phyloP scores from a whole-genome alignment of 2,888 invertebrate species.

The Hesperia comma region DNA sequence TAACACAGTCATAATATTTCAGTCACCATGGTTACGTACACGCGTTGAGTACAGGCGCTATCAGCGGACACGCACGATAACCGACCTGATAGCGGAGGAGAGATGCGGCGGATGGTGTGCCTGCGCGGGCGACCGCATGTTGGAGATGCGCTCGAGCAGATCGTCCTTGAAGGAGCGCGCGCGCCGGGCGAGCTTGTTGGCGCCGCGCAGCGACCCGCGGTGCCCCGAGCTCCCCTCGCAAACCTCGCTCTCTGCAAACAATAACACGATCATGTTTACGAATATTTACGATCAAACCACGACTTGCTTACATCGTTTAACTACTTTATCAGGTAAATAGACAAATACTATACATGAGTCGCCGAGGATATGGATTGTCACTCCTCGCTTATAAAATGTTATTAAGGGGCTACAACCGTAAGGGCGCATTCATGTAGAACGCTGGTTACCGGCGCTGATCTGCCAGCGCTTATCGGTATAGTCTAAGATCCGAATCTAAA shows the following conservation, averaged over 20 bases:
- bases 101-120: constrained; percentile 80
- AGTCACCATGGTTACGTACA: background rate
- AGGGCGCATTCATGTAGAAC: too few relatives aligned
- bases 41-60: constrained; percentile 21
- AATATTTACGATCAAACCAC: background rate
- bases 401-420: too few relatives aligned
- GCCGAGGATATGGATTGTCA: too few relatives aligned
- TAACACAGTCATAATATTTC: too few relatives aligned
- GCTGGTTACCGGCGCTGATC: too few relatives aligned
- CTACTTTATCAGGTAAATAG: too few relatives aligned
- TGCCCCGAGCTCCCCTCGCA: constrained; percentile 86
- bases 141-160: constrained; percentile 94
- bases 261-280: constrained; percentile 16
- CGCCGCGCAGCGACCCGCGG: constrained; percentile 91
- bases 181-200: constrained; percentile 91
- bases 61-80: constrained; percentile 35
- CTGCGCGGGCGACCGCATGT: constrained; percentile 92
- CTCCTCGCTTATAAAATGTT: too few relatives aligned
- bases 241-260: constrained; percentile 73
- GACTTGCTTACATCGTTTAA: too few relatives aligned
- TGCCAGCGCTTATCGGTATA: too few relatives aligned
- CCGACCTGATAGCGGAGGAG: constrained; percentile 73
- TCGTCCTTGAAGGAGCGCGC: constrained; percentile 97
- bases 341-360: too few relatives aligned
- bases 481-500: too few relatives aligned